Conservation (phyloP, 2,888 invertebrate genomes). For the Standfussiana lucernea region DNA sequence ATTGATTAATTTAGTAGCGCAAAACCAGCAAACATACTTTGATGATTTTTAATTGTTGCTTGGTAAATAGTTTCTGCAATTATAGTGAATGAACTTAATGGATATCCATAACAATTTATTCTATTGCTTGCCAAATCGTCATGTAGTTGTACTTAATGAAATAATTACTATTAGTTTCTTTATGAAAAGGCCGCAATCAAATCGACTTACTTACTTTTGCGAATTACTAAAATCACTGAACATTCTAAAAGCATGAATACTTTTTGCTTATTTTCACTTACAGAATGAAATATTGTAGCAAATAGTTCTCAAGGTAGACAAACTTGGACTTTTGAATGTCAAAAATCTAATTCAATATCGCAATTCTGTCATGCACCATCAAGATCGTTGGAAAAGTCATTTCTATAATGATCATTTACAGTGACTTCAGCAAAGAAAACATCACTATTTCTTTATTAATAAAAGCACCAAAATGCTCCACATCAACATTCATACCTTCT, state of each 20-base stretch:
- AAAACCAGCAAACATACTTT: slow-evolving; percentile 11
- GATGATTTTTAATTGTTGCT: slow-evolving; percentile 42
- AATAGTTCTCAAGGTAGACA: background rate
- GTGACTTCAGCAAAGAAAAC: background rate
- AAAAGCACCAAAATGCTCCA: slow-evolving; percentile 3
- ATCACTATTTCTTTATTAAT: slow-evolving; percentile 1
- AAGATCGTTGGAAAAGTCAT: background rate
- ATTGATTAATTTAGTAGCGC: slow-evolving; percentile 16
- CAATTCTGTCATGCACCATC: background rate
- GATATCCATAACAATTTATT: slow-evolving; percentile 21
- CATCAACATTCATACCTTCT: slow-evolving; percentile 1
- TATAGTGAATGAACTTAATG: slow-evolving; percentile 19
- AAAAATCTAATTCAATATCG: background rate
- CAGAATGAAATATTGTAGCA: background rate
- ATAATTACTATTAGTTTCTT: slow-evolving; percentile 47
- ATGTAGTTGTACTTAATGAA: slow-evolving; percentile 56
- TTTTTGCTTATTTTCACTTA: background rate
- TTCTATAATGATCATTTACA: background rate
- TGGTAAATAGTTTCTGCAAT: slow-evolving; percentile 23
- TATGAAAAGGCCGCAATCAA: slow-evolving; percentile 45
- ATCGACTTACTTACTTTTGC: slow-evolving; percentile 12
- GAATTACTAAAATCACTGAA: slow-evolving; percentile 23
- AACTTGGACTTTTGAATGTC: background rate
- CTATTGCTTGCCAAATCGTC: slow-evolving; percentile 52
- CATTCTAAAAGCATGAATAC: background rate